phyloP scores from a whole-genome alignment of 2,113 vertebrate genomes.

The Calyptomena viridis region DNA sequence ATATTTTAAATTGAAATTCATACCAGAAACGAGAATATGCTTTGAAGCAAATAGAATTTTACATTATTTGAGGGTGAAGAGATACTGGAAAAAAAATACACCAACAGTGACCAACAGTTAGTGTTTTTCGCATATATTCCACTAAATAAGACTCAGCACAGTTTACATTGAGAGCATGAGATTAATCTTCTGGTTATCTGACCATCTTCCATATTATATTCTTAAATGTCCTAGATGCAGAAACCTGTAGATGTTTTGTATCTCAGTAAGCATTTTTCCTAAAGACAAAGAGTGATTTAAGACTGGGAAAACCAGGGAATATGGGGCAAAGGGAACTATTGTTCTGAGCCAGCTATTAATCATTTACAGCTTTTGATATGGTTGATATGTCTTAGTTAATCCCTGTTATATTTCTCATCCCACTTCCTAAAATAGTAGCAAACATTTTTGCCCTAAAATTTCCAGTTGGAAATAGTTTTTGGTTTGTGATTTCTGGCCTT shows the following conservation, averaged over 20 bases:
- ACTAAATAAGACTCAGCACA: neutral
- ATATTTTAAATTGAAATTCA: neutral
- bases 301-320: neutral
- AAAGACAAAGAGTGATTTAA: neutral
- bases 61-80: neutral
- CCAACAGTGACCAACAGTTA: too few species aligned
- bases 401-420: neutral
- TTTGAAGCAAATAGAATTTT: neutral
- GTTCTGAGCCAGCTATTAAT: neutral
- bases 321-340: neutral
- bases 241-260: neutral
- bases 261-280: neutral
- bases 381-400: neutral
- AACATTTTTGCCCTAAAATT: neutral
- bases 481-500: neutral
- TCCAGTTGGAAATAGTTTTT: neutral
- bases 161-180: neutral
- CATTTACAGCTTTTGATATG: neutral
- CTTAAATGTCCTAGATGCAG: neutral
- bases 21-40: neutral
- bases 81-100: neutral
- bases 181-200: neutral
- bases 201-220: neutral
- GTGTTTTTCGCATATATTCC: neutral
- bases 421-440: neutral